A percentile compares a stretch with the other conserved stretches of the same genome.
Conservation (phyloP, 2,888 invertebrate species). For the Iselma pallidipennis region DNA sequence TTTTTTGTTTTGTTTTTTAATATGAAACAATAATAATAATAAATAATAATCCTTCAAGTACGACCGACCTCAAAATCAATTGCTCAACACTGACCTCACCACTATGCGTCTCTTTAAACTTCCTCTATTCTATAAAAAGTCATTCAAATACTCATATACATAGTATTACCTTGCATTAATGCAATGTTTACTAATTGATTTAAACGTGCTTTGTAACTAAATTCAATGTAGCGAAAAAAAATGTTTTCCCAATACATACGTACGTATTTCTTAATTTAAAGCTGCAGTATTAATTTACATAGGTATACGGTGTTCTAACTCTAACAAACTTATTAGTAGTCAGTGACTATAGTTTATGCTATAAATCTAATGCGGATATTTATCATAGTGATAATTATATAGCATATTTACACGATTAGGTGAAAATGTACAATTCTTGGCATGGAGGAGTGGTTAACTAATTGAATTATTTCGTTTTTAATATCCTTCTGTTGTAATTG, state of each 20-base stretch:
- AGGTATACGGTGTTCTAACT: too few relatives aligned
- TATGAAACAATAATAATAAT: conserved; percentile 10
- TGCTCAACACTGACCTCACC: conserved; percentile 21
- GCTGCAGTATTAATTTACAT: not conserved
- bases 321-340: not conserved
- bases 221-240: not conserved
- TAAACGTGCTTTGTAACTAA: not conserved
- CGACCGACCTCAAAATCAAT: conserved; percentile 16
- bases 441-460: conserved; percentile 36
- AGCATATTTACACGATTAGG: conserved; percentile 31
- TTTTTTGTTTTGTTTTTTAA: not conserved
- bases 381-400: conserved; percentile 28
- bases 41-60: conserved; percentile 20
- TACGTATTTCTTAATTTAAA: too few relatives aligned
- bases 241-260: too few relatives aligned
- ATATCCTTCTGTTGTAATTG: not conserved
- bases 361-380: conserved; percentile 28
- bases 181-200: conserved; percentile 1
- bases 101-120: conserved; percentile 8
- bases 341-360: not conserved
- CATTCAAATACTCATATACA: conserved; percentile 18
- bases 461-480: conserved; percentile 30
- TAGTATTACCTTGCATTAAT: conserved; percentile 1
- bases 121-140: conserved; percentile 20
- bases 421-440: conserved; percentile 30